Conservation (phyloP, 2,888 invertebrate genomes). For the Chrysolina oricalcia region DNA sequence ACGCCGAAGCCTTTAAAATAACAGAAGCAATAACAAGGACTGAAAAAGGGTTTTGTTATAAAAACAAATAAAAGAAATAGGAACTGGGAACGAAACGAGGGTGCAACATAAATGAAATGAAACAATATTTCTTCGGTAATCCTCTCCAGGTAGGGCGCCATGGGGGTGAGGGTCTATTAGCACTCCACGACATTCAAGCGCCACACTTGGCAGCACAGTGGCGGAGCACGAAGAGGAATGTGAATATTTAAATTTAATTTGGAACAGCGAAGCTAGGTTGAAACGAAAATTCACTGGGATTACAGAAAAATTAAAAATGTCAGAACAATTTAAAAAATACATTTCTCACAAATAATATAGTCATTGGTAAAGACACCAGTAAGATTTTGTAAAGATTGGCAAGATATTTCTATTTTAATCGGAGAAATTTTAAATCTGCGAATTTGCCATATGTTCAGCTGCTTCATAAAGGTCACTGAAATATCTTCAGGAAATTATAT, state of each 20-base stretch:
- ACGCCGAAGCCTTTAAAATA: slow-evolving; percentile 44
- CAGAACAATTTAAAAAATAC: too few species aligned
- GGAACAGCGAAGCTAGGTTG: too few species aligned
- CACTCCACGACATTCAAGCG: slow-evolving; percentile 61
- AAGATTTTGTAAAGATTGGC: too few species aligned
- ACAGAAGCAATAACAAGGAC: slow-evolving; percentile 51
- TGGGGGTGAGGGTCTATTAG: slow-evolving; percentile 61
- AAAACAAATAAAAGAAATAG: slow-evolving; percentile 54
- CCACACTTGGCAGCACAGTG: slow-evolving; percentile 52
- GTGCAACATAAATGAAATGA: slow-evolving; percentile 60
- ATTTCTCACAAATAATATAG: too few species aligned
- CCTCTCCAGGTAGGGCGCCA: slow-evolving; percentile 57
- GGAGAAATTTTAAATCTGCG: too few species aligned
- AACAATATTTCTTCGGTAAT: slow-evolving; percentile 63
- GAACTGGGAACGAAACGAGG: slow-evolving; percentile 45
- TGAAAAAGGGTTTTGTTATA: slow-evolving; percentile 51
- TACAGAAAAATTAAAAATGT: too few species aligned
- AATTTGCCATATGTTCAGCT: too few species aligned
- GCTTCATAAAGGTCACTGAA: too few species aligned
- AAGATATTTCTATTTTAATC: too few species aligned
- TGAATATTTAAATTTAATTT: neutral
- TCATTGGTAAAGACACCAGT: too few species aligned
- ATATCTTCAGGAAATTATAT: too few species aligned
- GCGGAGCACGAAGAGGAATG: neutral
- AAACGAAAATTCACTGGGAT: too few species aligned